A percentile compares a stretch with the other conserved stretches of the same genome.
phyloP scores from a whole-genome alignment of 1,140 invertebrate genomes.

The Ips typographus region DNA sequence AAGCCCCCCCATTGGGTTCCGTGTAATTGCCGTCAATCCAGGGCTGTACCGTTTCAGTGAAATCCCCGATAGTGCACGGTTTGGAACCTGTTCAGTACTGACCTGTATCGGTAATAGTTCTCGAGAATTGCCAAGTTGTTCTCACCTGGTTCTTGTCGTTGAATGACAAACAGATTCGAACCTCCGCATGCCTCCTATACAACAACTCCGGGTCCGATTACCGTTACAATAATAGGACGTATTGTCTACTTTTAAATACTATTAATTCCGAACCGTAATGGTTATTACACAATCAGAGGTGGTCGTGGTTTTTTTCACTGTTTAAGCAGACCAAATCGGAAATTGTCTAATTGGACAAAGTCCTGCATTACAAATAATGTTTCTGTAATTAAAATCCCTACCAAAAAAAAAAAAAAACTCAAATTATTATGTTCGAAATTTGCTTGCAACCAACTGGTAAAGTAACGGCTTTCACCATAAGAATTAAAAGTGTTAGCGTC shows the following conservation, averaged over 20 bases:
- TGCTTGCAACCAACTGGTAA: no score
- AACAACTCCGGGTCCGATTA: slow-evolving; percentile 20
- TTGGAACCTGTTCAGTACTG: background rate
- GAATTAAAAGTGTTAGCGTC: no score
- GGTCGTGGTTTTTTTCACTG: no score
- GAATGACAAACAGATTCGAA: slow-evolving; percentile 25
- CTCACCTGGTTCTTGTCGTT: slow-evolving; percentile 24
- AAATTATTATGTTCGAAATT: no score
- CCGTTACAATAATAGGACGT: slow-evolving; percentile 23
- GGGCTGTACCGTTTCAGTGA: no score
- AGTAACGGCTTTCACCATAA: no score
- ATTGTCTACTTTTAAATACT: slow-evolving; percentile 20
- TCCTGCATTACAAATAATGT: no score
- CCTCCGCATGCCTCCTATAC: slow-evolving; percentile 21
- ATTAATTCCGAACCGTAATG: slow-evolving; percentile 11
- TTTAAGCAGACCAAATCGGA: no score
- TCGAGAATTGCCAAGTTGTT: slow-evolving; percentile 23
- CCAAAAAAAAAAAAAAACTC: no score
- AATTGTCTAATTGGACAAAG: no score
- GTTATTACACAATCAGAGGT: background rate
- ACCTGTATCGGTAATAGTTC: slow-evolving; percentile 3
- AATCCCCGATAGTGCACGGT: no score
- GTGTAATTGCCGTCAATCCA: slow-evolving; percentile 17
- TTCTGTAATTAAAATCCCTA: no score
- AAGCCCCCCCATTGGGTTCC: slow-evolving; percentile 26